Evolutionary conservation across 1,140 invertebrate species (phyloP).

Genomic region (Drosophila ohnishii): DNA sequence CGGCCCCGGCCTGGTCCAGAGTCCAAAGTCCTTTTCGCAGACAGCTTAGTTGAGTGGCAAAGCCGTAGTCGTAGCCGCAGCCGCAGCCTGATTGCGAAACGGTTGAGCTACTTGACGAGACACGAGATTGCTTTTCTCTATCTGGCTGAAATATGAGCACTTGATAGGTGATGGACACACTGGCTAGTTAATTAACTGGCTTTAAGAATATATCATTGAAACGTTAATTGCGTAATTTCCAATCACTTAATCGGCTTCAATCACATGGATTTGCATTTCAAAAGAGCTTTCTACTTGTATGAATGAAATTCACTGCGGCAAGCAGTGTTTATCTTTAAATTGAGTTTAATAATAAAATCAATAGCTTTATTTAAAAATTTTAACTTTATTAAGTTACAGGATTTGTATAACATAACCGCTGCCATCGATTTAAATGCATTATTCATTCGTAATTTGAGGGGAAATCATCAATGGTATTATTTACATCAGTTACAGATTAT

Average conservation of each 20-base stretch:
- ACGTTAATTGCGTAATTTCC: not conserved
- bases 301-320: not conserved
- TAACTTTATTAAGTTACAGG: not conserved
- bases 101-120: constrained; percentile 42
- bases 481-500: not conserved
- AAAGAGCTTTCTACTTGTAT: not conserved
- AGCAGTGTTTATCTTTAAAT: not conserved
- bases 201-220: constrained; percentile 8
- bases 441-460: not conserved
- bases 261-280: constrained; percentile 6
- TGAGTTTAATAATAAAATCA: not conserved
- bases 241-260: not conserved
- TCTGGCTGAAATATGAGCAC: constrained; percentile 26
- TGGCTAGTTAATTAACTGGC: constrained; percentile 31
- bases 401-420: too few species aligned
- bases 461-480: not conserved
- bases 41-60: constrained; percentile 56
- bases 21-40: constrained; percentile 48
- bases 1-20: constrained; percentile 14
- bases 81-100: constrained; percentile 53
- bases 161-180: constrained; percentile 20
- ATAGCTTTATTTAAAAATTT: too few species aligned
- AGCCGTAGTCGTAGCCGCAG: constrained; percentile 7
- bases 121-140: constrained; percentile 28
- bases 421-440: too few species aligned